These are phyloP conservation scores for Bambusicola thoracicus DNA, from an alignment of 2,113 vertebrate genomes.

Conservation along the genomic window DNA sequence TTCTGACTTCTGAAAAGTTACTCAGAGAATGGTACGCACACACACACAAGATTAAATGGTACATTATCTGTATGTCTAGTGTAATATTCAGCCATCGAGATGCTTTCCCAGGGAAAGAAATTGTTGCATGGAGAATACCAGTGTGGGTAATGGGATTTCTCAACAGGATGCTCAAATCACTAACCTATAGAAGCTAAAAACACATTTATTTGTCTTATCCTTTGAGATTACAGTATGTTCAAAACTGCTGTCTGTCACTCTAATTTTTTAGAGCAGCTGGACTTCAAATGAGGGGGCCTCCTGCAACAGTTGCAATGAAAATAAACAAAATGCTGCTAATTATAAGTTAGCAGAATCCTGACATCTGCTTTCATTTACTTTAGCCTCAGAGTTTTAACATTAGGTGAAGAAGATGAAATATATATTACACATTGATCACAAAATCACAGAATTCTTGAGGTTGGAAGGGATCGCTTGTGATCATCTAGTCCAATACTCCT, in stretches of 20 bases:
- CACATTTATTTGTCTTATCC: not conserved
- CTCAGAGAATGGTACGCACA: not conserved
- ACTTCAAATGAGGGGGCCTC: rapidly evolving
- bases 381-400: not conserved
- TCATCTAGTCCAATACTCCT: too few relatives aligned
- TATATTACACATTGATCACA: not conserved
- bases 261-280: not conserved
- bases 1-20: not conserved
- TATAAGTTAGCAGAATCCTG: not conserved
- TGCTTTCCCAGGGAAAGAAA: not conserved
- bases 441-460: too few relatives aligned
- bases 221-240: not conserved
- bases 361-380: not conserved
- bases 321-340: not conserved
- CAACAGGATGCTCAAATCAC: not conserved
- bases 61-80: not conserved
- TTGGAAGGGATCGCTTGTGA: too few relatives aligned
- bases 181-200: not conserved
- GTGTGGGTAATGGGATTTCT: not conserved
- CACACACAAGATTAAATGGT: not conserved
- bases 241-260: not conserved
- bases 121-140: not conserved
- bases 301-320: not conserved
- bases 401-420: not conserved
- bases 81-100: not conserved